These are phyloP conservation scores for Eucriotettix oculatus DNA, from an alignment of 2,888 invertebrate genomes.

Conservation along the genomic window DNA sequence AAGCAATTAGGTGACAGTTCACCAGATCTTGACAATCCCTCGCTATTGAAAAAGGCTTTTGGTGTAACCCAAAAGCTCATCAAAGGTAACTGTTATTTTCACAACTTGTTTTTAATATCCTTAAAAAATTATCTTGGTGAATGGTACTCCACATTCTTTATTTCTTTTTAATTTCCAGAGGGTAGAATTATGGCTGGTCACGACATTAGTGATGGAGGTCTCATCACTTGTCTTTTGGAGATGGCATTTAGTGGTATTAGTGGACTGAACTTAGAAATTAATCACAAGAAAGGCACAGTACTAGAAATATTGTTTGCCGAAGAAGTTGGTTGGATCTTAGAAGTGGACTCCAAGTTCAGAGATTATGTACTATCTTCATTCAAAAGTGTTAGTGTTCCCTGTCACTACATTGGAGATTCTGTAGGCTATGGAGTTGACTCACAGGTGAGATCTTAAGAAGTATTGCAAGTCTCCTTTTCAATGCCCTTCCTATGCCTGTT, in stretches of 20 bases:
- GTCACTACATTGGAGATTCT: constrained; percentile 49
- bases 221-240: constrained; percentile 76
- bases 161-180: constrained; percentile 28
- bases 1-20: constrained; percentile 62
- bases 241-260: constrained; percentile 91
- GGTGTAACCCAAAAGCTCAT: constrained; percentile 70
- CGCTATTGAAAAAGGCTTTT: constrained; percentile 57
- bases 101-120: neutral
- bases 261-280: constrained; percentile 51
- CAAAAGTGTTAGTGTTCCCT: constrained; percentile 39
- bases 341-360: constrained; percentile 41
- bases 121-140: neutral
- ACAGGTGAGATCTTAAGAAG: constrained; percentile 31
- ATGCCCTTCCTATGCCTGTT: too few species aligned
- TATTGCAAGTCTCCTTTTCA: too few species aligned
- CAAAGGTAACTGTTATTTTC: constrained; percentile 32
- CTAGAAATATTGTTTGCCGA: constrained; percentile 64
- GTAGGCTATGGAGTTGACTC: constrained; percentile 49
- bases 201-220: constrained; percentile 92
- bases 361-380: constrained; percentile 43
- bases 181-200: constrained; percentile 67
- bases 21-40: constrained; percentile 64
- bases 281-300: constrained; percentile 34
- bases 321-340: constrained; percentile 73
- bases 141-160: neutral